Evolutionary conservation across 2,888 invertebrate genomes (phyloP), one percentile per base, ranked within the genome.

Genomic region (Drosophila paranaensis): DNA sequence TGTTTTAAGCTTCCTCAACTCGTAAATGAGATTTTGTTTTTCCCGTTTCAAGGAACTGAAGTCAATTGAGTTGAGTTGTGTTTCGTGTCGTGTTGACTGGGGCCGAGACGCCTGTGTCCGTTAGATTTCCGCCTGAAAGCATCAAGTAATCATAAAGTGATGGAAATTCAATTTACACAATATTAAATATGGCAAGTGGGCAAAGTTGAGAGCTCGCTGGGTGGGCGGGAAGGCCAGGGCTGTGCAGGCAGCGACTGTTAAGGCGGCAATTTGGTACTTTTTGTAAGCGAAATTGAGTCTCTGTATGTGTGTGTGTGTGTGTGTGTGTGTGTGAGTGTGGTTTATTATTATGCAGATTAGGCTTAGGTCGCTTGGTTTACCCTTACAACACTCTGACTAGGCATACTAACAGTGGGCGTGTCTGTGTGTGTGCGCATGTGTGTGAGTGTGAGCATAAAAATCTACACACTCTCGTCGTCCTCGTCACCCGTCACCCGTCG

Each of bases 161-260:
- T 88, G 88, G 90, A 89, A 88, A 88, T 88, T 90, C 88, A 90
- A 88, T 88, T 88, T 90, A 77, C 85, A 89, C 90, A 79, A 82
- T 80, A 89, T 90, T 88, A 90, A 90, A 89, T 87, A 83, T 78
- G 82, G 79, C 77, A 86, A 77, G 63, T 63, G 73, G 67, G 64
- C 50, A 50, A 53, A 51, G 67, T 69, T 48, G 57, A 54, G 53
- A 66, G 55, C 42, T 51, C 48, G 64, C 55, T 40, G 57, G 10
- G 43, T 6, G 27, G 27, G 30, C 27, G 13, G 20, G 9, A 14
- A 11, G 68, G 67, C 10, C 43, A n/a, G 37, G 45, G 42, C 25
- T 54, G 46, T 37, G 46, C 46, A 48, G 42, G 37, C 51, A 35
- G 57, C 56, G 61, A 39, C 35, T 48, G 45, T 33, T 65, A 42